Base-by-base conservation (phyloP, 2,888 invertebrate genomes). In the Nebria brevicollis region DNA sequence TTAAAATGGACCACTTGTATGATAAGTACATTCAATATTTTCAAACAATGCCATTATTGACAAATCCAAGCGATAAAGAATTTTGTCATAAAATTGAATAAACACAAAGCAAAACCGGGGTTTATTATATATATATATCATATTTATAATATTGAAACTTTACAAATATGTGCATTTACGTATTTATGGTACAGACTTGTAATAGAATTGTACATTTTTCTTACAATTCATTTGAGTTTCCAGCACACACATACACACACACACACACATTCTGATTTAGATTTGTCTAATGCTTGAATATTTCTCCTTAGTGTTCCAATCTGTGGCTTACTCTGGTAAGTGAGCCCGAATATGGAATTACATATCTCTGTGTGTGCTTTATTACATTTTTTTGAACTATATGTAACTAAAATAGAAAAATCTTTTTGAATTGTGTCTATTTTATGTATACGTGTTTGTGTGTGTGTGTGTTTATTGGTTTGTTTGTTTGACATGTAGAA, bases 261-360 rank as follows among this genome's bases (percentile, higher is more conserved):
- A 20, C 20, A 11, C 8, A 54, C 54, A 54, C 54, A 54, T 8
- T 54, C 13, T 54, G 54, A 68, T 68, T 11, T 11, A 68, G 13
- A 68, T n/a, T 72, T n/a, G 25, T n/a, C 72, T 72, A 72, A 72
- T 72, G 11, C 11, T 41, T 72, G 54, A 72, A 72, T 83, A 83
- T 85, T 85, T 86, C 84, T 86, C 89, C 89, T 88, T 94, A 96
- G 96, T 96, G 96, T 96, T 96, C 95, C 96, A 96, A 94, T 96
- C 95, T 92, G 96, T 96, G 94, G 96, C 96, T 91, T 96, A 96
- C 93, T 96, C 96, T 91, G 96, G 96, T 96, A 96, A 96, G 96
- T 94, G 91, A 92, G 92, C 91, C 90, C 88, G 91, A 70, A 70
- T 25, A 34, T 5, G 34, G 70, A 70, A 54, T 54, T 54, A 6